phyloP scores from a whole-genome alignment of 2,888 invertebrate genomes.

The Ypsolopha scabrella region DNA sequence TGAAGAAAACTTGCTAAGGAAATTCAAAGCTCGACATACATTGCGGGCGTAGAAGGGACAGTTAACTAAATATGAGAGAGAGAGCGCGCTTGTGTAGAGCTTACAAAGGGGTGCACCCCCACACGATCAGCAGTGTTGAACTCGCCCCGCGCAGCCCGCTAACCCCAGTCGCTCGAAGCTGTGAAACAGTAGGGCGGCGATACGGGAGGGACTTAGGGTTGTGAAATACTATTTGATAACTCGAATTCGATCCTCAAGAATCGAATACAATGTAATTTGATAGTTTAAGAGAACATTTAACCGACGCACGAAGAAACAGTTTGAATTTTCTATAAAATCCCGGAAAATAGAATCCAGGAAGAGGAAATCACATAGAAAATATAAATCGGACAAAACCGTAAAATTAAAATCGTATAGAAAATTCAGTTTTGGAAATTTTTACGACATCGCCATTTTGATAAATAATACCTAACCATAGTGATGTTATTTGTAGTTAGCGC shows the following conservation, averaged over 20 bases:
- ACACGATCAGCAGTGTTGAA: background rate
- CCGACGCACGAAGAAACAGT: too few relatives aligned
- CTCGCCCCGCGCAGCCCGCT: background rate
- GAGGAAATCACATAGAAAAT: too few relatives aligned
- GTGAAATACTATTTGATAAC: background rate
- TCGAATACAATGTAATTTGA: too few relatives aligned
- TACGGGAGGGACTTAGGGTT: background rate
- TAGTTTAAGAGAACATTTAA: too few relatives aligned
- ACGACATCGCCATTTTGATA: too few relatives aligned
- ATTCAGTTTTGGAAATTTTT: too few relatives aligned
- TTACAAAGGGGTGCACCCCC: background rate
- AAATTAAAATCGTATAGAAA: too few relatives aligned
- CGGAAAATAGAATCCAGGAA: too few relatives aligned
- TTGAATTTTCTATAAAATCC: too few relatives aligned
- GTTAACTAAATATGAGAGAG: background rate
- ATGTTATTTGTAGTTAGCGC: too few relatives aligned
- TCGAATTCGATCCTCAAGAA: background rate
- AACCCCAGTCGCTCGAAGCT: background rate
- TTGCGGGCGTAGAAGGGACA: background rate
- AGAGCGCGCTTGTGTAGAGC: background rate
- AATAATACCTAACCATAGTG: too few relatives aligned
- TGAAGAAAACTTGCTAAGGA: background rate
- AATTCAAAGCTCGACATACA: background rate
- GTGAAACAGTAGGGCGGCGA: background rate
- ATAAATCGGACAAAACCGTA: too few relatives aligned